Percentiles rank a stretch among this genome's conserved stretches.
phyloP scores from a whole-genome alignment of 2,888 invertebrate genomes.

The Oxycera nigricornis region DNA sequence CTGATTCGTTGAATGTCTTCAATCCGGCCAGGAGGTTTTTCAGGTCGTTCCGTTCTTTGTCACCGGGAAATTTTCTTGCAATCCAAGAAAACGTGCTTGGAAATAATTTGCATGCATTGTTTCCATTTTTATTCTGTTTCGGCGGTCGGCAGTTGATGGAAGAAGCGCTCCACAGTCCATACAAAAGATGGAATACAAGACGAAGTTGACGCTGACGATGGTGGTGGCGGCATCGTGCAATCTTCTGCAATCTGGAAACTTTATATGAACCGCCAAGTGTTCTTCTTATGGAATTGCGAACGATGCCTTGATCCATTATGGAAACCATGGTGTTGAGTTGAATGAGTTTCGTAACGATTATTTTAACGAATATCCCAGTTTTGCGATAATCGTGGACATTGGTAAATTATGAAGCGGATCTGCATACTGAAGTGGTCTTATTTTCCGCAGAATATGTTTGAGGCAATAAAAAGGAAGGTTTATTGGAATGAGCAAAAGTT shows the following conservation, averaged over 20 bases:
- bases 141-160: too few relatives aligned
- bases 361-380: not conserved
- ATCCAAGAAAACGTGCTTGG: slow-evolving; percentile 12
- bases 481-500: too few relatives aligned
- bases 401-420: not conserved
- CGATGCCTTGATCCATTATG: not conserved
- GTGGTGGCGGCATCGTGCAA: not conserved
- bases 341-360: not conserved
- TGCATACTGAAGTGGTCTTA: not conserved
- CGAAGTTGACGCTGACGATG: not conserved
- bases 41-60: not conserved
- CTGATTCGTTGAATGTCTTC: not conserved
- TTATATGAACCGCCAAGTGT: not conserved
- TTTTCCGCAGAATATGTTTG: not conserved
- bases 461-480: too few relatives aligned
- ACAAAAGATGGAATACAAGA: not conserved
- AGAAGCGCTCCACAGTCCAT: too few relatives aligned
- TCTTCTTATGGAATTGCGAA: not conserved
- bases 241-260: not conserved
- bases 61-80: slow-evolving; percentile 18
- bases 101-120: slow-evolving; percentile 33
- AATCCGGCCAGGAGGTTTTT: not conserved
- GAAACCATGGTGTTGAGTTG: not conserved
- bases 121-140: not conserved
- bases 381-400: not conserved